Evolutionary conservation across 2,113 vertebrate species (phyloP).

Genomic region (Todiramphus chloris): DNA sequence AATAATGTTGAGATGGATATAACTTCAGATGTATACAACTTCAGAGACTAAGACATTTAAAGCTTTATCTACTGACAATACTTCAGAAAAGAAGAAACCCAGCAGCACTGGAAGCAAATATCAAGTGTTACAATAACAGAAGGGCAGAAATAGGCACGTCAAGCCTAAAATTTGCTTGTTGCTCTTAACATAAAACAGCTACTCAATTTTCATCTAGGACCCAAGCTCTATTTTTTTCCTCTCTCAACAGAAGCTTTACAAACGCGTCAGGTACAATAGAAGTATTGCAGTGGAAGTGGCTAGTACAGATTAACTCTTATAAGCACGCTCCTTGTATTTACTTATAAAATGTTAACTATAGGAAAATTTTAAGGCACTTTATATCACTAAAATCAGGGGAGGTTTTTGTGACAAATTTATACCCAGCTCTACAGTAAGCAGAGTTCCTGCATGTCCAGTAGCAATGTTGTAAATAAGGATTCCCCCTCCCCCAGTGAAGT

Average conservation of each 20-base stretch:
- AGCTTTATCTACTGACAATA: neutral
- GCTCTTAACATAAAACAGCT: neutral
- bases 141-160: neutral
- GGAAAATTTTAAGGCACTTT: neutral
- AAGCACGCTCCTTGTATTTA: neutral
- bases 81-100: neutral
- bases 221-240: neutral
- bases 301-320: neutral
- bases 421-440: neutral
- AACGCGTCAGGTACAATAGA: neutral
- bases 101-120: neutral
- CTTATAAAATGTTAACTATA: neutral
- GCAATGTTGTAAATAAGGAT: neutral
- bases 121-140: fast-evolving
- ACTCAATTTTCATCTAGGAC: neutral
- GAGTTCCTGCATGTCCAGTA: neutral
- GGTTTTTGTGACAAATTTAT: neutral
- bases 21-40: neutral
- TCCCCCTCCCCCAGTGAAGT: fast-evolving
- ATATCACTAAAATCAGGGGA: neutral
- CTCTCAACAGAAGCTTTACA: conserved; percentile 3
- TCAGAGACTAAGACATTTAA: neutral
- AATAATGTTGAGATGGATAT: neutral
- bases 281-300: conserved; percentile 8
- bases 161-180: neutral